phyloP scores from a whole-genome alignment of 2,888 invertebrate genomes.

The Malacosoma neustria region DNA sequence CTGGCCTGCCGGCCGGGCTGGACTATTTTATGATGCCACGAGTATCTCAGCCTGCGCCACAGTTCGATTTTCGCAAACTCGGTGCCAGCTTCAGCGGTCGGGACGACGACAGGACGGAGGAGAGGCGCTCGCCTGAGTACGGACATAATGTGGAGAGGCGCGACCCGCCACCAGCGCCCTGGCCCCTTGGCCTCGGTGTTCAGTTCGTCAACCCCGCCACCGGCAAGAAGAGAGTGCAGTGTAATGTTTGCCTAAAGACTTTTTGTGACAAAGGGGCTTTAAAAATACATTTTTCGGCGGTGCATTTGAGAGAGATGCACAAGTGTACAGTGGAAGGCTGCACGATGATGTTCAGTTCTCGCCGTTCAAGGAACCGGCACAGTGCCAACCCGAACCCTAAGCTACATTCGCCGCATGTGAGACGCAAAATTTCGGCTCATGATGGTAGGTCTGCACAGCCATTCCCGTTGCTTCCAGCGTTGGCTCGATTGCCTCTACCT shows the following conservation, averaged over 20 bases:
- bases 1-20: slow-evolving; percentile 64
- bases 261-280: slow-evolving; percentile 99
- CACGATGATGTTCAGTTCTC: slow-evolving; percentile 98
- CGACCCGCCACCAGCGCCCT: slow-evolving; percentile 73
- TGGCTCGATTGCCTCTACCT: slow-evolving; percentile 82
- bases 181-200: slow-evolving; percentile 88
- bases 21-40: slow-evolving; percentile 75
- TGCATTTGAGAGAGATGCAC: slow-evolving; percentile 98
- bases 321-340: slow-evolving; percentile 98
- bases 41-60: slow-evolving; percentile 88
- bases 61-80: slow-evolving; percentile 89
- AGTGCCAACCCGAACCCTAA: slow-evolving; percentile 98
- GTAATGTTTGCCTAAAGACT: slow-evolving; percentile 97
- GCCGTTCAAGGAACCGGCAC: slow-evolving; percentile 95
- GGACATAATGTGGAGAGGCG: slow-evolving; percentile 39
- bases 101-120: slow-evolving; percentile 56
- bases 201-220: slow-evolving; percentile 93
- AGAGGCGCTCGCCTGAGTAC: slow-evolving; percentile 56
- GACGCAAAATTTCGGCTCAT: slow-evolving; percentile 94
- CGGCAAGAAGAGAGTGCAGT: slow-evolving; percentile 96
- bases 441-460: slow-evolving; percentile 92
- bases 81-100: slow-evolving; percentile 78
- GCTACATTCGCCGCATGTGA: slow-evolving; percentile 94
- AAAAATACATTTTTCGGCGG: slow-evolving; percentile 98
- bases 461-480: slow-evolving; percentile 81